phyloP scores from a whole-genome alignment of 2,113 vertebrate species.

The Coptodon rendalli region DNA sequence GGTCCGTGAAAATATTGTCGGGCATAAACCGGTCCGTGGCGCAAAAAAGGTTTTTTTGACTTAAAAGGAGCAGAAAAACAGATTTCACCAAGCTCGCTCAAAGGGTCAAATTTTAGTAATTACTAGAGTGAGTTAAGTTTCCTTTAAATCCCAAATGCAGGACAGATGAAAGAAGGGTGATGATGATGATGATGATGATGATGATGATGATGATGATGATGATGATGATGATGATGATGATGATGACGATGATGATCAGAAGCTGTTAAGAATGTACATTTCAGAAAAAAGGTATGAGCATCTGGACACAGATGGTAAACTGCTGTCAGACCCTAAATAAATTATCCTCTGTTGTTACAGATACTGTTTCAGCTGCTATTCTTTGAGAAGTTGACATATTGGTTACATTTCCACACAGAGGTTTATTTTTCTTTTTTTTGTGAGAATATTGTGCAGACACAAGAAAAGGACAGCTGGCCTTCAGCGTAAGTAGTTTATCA shows the following conservation, averaged over 20 bases:
- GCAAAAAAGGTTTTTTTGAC: no score
- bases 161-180: neutral
- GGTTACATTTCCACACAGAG: neutral
- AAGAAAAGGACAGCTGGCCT: neutral
- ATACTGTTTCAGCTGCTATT: neutral
- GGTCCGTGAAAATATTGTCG: no score
- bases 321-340: neutral
- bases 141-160: neutral
- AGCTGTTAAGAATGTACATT: neutral
- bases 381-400: neutral
- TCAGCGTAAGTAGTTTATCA: neutral
- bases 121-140: neutral
- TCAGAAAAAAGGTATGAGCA: neutral
- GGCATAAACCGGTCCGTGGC: no score
- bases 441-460: neutral
- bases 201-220: neutral
- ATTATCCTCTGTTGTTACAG: neutral
- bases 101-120: neutral
- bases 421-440: neutral
- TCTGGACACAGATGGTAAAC: neutral
- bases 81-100: neutral
- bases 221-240: neutral
- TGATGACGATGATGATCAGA: neutral
- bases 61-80: neutral
- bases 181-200: neutral